Evolutionary conservation across 2,888 invertebrate species (phyloP).

Genomic region (Drosophila prostipennis): DNA sequence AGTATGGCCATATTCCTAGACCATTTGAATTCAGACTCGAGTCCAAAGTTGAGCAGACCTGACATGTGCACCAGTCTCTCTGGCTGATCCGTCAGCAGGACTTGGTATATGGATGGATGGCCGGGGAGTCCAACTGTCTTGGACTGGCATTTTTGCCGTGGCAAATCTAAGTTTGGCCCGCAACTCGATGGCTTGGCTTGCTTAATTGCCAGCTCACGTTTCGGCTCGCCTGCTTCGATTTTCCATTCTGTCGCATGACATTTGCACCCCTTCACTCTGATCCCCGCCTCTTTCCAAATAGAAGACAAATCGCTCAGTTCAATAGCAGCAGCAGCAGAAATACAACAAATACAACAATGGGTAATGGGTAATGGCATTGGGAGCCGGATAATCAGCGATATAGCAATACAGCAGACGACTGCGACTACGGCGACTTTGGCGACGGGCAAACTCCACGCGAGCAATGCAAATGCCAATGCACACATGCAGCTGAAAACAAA

Average conservation of each 20-base stretch:
- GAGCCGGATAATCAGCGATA: slow-evolving; percentile 65
- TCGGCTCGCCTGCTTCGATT: slow-evolving; percentile 71
- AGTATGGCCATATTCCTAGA: slow-evolving; percentile 2
- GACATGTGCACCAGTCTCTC: slow-evolving; percentile 17
- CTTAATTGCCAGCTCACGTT: slow-evolving; percentile 79
- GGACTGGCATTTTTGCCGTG: slow-evolving; percentile 20
- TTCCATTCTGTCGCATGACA: slow-evolving; percentile 67
- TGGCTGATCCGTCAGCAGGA: slow-evolving; percentile 21
- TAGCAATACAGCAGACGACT: slow-evolving; percentile 39
- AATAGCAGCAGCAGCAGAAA: slow-evolving; percentile 31
- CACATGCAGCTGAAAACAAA: slow-evolving; percentile 22
- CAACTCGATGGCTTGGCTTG: slow-evolving; percentile 38
- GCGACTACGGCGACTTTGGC: slow-evolving; percentile 24
- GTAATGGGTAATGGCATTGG: slow-evolving; percentile 64
- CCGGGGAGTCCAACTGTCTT: slow-evolving; percentile 19
- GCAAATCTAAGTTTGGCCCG: slow-evolving; percentile 29
- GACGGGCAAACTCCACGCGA: slow-evolving; percentile 40
- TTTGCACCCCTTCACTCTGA: slow-evolving; percentile 53
- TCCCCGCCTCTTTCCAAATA: slow-evolving; percentile 20
- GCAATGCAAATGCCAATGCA: slow-evolving; percentile 73
- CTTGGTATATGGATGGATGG: slow-evolving; percentile 13
- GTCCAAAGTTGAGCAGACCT: slow-evolving; percentile 19
- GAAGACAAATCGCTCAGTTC: slow-evolving; percentile 72
- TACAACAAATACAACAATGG: slow-evolving; percentile 48
- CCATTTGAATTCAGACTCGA: slow-evolving; percentile 17